phyloP scores from a whole-genome alignment of 1,140 invertebrate species.

The Drosophila orena region DNA sequence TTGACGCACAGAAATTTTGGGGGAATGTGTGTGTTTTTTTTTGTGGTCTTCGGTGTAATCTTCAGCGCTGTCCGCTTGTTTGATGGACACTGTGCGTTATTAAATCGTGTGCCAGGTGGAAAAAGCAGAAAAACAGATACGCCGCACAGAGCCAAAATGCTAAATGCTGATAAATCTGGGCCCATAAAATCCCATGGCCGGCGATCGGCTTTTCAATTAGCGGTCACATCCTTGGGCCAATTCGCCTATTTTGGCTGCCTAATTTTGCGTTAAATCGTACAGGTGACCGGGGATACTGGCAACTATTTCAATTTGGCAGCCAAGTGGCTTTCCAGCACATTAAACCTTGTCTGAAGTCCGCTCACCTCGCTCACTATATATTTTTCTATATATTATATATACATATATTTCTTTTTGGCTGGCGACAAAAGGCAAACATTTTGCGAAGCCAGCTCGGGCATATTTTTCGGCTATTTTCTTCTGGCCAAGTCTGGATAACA shows the following conservation, averaged over 20 bases:
- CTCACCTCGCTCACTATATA: background rate
- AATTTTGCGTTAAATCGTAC: conserved; percentile 46
- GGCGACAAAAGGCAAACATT: background rate
- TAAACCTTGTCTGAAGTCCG: conserved; percentile 33
- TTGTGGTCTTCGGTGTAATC: conserved; percentile 3
- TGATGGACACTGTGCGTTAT: conserved; percentile 69
- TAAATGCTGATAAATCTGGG: conserved; percentile 1
- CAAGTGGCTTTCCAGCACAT: conserved; percentile 54
- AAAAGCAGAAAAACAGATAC: background rate
- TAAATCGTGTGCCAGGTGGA: conserved; percentile 34
- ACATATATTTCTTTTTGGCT: background rate
- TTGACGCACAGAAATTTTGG: conserved; percentile 14
- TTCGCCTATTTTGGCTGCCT: conserved; percentile 6
- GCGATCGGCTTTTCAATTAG: conserved; percentile 18
- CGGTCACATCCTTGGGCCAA: background rate
- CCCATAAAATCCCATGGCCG: conserved; percentile 8
- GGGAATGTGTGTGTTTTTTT: conserved; percentile 1
- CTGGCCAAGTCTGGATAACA: background rate
- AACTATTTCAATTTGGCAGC: conserved; percentile 59
- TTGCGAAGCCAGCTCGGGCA: background rate
- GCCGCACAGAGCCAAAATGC: conserved; percentile 1
- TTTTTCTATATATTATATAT: background rate
- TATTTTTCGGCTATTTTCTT: no score
- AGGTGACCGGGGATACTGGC: conserved; percentile 23
- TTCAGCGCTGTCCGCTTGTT: conserved; percentile 29